Evolutionary conservation across 53 echinoderm and acorn worm species (phyloP).

Genomic region (Crossaster papposus): DNA sequence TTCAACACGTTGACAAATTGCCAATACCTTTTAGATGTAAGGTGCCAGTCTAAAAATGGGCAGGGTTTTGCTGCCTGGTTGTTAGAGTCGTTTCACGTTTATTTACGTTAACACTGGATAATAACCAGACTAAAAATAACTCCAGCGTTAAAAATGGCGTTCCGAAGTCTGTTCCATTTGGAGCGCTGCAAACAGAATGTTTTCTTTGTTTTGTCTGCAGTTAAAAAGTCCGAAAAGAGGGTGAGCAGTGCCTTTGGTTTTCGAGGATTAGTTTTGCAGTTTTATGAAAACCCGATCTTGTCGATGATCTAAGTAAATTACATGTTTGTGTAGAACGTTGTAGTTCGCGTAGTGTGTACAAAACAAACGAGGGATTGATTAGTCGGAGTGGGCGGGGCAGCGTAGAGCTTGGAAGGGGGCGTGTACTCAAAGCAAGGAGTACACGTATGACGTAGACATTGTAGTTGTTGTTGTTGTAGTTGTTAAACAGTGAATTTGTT

Average conservation of each 20-base stretch:
- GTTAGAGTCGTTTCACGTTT: neutral
- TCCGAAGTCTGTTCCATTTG: constrained; percentile 34
- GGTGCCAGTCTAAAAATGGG: constrained; percentile 44
- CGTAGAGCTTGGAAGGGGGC: too few relatives aligned
- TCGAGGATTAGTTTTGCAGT: neutral
- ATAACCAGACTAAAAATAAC: constrained; percentile 42
- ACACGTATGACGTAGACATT: too few relatives aligned
- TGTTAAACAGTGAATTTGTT: too few relatives aligned
- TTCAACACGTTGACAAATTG: neutral
- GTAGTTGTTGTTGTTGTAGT: too few relatives aligned
- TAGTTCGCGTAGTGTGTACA: too few relatives aligned
- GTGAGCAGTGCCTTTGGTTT: constrained; percentile 4
- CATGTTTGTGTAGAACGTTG: neutral
- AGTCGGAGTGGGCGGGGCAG: too few relatives aligned
- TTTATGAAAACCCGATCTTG: neutral
- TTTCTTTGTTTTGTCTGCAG: constrained; percentile 22
- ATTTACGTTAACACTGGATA: neutral
- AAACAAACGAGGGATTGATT: too few relatives aligned
- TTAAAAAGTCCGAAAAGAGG: constrained; percentile 31
- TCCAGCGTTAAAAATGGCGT: constrained; percentile 39
- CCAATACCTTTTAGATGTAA: neutral
- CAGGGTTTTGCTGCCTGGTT: constrained; percentile 47
- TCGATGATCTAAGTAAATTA: neutral
- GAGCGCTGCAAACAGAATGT: constrained; percentile 39
- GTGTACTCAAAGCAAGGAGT: too few relatives aligned